These are phyloP conservation scores for Thalassoma bifasciatum DNA, from an alignment of 2,113 vertebrate genomes.

Conservation along the genomic window DNA sequence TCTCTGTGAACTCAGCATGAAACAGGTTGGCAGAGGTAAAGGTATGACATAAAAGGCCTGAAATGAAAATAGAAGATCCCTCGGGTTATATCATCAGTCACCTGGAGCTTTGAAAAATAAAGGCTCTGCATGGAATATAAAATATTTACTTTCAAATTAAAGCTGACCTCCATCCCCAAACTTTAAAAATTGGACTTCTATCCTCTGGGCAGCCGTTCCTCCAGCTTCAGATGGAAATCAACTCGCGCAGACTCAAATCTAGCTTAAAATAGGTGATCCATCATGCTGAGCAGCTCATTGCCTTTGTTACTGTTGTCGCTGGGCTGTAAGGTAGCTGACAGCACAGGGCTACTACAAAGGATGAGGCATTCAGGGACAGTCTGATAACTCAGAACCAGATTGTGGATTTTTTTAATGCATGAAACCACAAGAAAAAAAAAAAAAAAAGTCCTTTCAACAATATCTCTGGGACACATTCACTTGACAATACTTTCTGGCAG, in stretches of 20 bases:
- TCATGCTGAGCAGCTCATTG: constrained; percentile 47
- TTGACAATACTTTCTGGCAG: constrained; percentile 28
- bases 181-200: constrained; percentile 23
- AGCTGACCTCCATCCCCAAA: constrained; percentile 19
- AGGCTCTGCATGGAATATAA: constrained; percentile 41
- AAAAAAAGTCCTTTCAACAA: constrained; percentile 27
- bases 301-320: constrained; percentile 38
- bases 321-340: background rate
- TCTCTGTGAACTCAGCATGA: background rate
- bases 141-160: constrained; percentile 42
- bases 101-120: constrained; percentile 30
- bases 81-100: background rate
- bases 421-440: background rate
- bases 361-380: constrained; percentile 8
- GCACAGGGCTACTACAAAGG: constrained; percentile 1
- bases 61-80: constrained; percentile 2
- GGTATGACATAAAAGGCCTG: constrained; percentile 9
- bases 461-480: constrained; percentile 2
- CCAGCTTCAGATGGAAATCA: constrained; percentile 19
- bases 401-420: background rate
- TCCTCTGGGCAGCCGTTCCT: constrained; percentile 33
- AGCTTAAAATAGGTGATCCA: constrained; percentile 56
- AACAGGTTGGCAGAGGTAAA: background rate
- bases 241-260: constrained; percentile 31
- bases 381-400: constrained; percentile 19